Percentiles rank a stretch among this genome's conserved stretches.
These are phyloP conservation scores for Drosophila sordidula DNA, from an alignment of 2,888 invertebrate species.

Conservation along the genomic window DNA sequence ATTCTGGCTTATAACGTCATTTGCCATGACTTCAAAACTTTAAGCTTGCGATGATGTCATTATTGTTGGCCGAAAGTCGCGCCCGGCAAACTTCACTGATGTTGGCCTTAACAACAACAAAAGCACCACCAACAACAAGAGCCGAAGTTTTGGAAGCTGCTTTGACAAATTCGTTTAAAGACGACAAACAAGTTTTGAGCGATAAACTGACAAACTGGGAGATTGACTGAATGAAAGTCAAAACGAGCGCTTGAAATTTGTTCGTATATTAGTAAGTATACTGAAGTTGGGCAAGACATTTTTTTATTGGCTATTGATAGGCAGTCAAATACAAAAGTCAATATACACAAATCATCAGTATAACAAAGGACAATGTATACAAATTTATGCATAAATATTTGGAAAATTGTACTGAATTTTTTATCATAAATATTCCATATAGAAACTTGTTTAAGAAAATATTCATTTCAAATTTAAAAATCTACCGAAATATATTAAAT, in stretches of 20 bases:
- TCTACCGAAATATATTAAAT: too few species aligned
- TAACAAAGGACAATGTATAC: slow-evolving; percentile 22
- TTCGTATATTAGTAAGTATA: slow-evolving; percentile 17
- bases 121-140: slow-evolving; percentile 11
- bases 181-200: slow-evolving; percentile 68
- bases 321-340: slow-evolving; percentile 24
- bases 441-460: slow-evolving; percentile 12
- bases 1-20: slow-evolving; percentile 61
- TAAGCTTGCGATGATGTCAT: slow-evolving; percentile 75
- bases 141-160: slow-evolving; percentile 70
- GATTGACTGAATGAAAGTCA: slow-evolving; percentile 4
- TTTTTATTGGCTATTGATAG: slow-evolving; percentile 29
- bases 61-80: slow-evolving; percentile 62
- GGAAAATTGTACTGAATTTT: slow-evolving; percentile 22
- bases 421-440: slow-evolving; percentile 7
- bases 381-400: slow-evolving; percentile 51
- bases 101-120: slow-evolving; percentile 23
- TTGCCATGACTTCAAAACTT: slow-evolving; percentile 73
- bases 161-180: slow-evolving; percentile 75
- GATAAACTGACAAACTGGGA: slow-evolving; percentile 16
- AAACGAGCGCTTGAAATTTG: slow-evolving; percentile 4
- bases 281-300: slow-evolving; percentile 19
- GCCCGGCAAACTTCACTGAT: slow-evolving; percentile 59
- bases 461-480: not conserved
- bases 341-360: slow-evolving; percentile 39